Base-by-base conservation (phyloP, 2,113 vertebrate genomes). In the Corythoichthys intestinalis region DNA sequence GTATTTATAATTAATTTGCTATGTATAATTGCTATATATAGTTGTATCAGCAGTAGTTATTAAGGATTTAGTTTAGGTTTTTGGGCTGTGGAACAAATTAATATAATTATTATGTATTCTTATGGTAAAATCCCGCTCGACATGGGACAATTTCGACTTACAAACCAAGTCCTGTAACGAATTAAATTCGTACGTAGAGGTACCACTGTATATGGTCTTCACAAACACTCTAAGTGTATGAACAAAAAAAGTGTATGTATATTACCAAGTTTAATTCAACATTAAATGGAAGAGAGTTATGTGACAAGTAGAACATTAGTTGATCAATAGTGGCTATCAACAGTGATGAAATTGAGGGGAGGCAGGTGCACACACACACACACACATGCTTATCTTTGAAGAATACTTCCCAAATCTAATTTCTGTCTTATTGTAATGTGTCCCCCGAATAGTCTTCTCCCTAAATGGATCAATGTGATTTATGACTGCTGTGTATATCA, bases 391-490 rank as follows among this genome's bases (percentile, higher is more conserved):
- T 49, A 58, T 58, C 10, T 34, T 28, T 34, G 35, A 37, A 58
- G 5, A 58, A 58, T 58, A 58, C 35, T 37, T 58, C 35, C 56
- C 35, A 35, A 58, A 58, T 35, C 34, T 4, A 58, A 58, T 49
- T 49, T 49, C 47, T 49, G 35, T 58, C 12, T 9, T 14, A 58
- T 58, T 58, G 56, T 14, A 58, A 35, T 34, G 10, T 57, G 54
- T 57, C 54, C 54, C 9, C 20, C 12, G 56, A 58, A 34, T 34
- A 58, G 56, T 13, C 28, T 58, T 58, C 34, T 58, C 56, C 34
- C 56, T 58, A 58, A 58, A 58, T 37, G 56, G 56, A 37, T 58
- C 12, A 34, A 37, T 35, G 56, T 58, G 56, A 58, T 37, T 37
- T 58, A 13, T 37, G 34, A 28, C 34, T 13, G 13, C 7, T 14